Conservation (phyloP, 1,140 invertebrate genomes). For the Neotoxoptera formosana region DNA sequence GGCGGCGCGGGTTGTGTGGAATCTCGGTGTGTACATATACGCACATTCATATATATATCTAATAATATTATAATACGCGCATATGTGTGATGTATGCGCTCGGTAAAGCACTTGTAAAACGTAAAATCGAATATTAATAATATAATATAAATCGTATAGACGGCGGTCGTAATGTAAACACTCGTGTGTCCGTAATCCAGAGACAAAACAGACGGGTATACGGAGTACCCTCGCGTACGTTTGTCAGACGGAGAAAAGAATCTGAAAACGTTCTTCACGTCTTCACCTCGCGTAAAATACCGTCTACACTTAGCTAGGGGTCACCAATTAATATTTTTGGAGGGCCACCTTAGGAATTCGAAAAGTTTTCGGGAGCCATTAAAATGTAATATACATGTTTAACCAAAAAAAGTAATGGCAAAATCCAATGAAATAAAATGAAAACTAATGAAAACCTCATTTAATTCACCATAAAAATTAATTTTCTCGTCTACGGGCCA, state of each 20-base stretch:
- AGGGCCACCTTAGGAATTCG: background rate
- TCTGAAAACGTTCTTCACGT: background rate
- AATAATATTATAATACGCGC: background rate
- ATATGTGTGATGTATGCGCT: conserved; percentile 1
- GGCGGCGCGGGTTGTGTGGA: background rate
- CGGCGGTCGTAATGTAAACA: conserved; percentile 6
- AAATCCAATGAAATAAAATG: background rate
- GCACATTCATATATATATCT: background rate
- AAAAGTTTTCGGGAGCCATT: background rate
- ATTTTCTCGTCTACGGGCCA: background rate
- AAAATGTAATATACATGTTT: background rate
- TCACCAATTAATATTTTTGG: background rate
- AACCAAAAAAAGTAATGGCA: background rate
- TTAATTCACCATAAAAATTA: background rate
- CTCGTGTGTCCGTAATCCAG: background rate
- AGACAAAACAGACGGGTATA: conserved; percentile 15
- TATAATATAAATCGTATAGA: background rate
- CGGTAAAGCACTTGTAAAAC: conserved; percentile 19
- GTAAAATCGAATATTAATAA: conserved; percentile 7
- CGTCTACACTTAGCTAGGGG: no score
- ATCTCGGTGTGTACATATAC: background rate
- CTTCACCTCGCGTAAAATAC: background rate
- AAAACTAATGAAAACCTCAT: background rate
- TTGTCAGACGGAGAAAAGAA: background rate
- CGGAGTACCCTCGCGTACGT: background rate